A percentile compares a stretch with the other conserved stretches of the same genome.
Evolutionary conservation across 1,140 invertebrate genomes (phyloP).

Genomic region (Physella acuta): DNA sequence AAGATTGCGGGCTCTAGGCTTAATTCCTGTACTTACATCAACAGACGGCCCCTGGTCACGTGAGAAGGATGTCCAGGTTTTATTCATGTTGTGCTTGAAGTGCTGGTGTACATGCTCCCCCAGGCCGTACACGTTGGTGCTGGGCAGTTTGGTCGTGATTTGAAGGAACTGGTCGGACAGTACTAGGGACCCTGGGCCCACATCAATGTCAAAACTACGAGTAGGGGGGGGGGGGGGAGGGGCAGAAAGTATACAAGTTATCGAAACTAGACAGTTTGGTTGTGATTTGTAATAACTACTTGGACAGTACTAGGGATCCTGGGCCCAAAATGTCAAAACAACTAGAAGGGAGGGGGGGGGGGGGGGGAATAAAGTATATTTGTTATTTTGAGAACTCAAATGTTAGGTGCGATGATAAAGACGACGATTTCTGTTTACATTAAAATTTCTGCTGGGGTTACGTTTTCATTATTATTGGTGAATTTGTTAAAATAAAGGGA

Average conservation of each 20-base stretch:
- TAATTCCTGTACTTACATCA: slow-evolving; percentile 27
- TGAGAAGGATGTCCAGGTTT: slow-evolving; percentile 60
- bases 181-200: slow-evolving; percentile 55
- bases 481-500: no score
- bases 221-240: no score
- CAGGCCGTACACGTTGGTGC: slow-evolving; percentile 78
- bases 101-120: slow-evolving; percentile 69
- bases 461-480: no score
- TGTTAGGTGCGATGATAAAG: no score
- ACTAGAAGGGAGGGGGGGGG: no score
- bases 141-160: slow-evolving; percentile 73
- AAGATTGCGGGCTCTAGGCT: no score
- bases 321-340: neutral
- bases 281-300: slow-evolving; percentile 84
- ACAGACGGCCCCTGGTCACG: slow-evolving; percentile 58
- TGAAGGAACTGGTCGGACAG: slow-evolving; percentile 84
- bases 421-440: no score
- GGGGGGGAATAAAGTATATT: no score
- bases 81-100: slow-evolving; percentile 52
- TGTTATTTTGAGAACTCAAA: no score
- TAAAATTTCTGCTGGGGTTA: no score
- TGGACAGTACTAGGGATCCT: slow-evolving; percentile 67
- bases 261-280: no score
- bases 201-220: neutral
- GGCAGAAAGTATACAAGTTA: no score